Percentiles rank a stretch among this genome's conserved stretches.
These are phyloP conservation scores for Dendrolimus punctatus DNA, from an alignment of 1,140 invertebrate genomes.

Conservation along the genomic window DNA sequence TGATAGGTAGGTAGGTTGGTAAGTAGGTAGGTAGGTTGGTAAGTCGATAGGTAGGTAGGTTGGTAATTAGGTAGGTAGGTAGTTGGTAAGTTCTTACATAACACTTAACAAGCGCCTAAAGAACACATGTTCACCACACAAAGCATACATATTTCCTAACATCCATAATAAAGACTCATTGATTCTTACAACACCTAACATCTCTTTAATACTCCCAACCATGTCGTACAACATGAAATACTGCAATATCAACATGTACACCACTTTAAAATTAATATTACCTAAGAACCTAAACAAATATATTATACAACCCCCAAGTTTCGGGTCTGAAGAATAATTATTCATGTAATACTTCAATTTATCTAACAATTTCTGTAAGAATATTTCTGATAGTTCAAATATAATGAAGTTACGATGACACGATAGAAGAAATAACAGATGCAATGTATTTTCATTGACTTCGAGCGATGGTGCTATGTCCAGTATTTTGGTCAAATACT, in stretches of 20 bases:
- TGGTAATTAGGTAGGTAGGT: no score
- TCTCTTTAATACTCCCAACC: constrained; percentile 13
- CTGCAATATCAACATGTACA: constrained; percentile 22
- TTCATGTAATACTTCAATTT: no score
- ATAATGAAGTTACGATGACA: neutral
- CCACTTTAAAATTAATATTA: constrained; percentile 21
- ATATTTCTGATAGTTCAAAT: no score
- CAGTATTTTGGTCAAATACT: neutral
- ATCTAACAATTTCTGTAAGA: no score
- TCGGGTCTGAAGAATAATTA: no score
- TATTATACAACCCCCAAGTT: no score
- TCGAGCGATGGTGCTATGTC: neutral
- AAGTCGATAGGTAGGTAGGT: no score
- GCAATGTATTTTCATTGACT: neutral
- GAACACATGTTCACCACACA: constrained; percentile 20
- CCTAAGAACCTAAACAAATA: constrained; percentile 39
- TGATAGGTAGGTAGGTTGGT: no score
- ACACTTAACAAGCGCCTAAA: no score
- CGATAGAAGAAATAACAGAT: neutral
- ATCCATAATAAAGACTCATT: constrained; percentile 46
- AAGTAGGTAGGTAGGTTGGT: no score
- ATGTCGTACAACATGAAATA: constrained; percentile 24
- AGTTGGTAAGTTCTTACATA: no score
- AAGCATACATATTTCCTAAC: constrained; percentile 50
- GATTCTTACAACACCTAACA: constrained; percentile 27